Base-by-base conservation (phyloP, 2,797 vertebrate genomes). In the Gymnoscopelus microlampas region DNA sequence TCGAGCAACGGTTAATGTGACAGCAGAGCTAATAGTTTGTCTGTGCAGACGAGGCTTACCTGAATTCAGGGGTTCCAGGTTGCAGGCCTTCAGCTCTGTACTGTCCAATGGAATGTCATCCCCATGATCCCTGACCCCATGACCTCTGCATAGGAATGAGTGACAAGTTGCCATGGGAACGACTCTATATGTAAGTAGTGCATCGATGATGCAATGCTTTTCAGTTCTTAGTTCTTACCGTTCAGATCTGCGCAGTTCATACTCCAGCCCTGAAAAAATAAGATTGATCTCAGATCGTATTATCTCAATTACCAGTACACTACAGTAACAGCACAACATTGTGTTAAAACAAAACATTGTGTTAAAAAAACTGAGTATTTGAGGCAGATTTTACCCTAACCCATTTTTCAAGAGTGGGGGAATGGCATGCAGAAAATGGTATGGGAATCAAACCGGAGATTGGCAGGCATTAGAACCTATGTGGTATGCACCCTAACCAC, bases 41-140 rank as follows among this genome's bases (percentile, higher is more conserved):
- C 1, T 0, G 12, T 59, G 58, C 68, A 35, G 5, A 19, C 50
- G 14, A 48, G 0, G 60, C 82, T 61, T 91, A 98, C 97, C 96
- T 89, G 97, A 94, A 60, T 88, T 95, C 85, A 96, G 87, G 57
- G 95, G 90, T 68, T 96, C 95, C 10, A 91, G 94, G 92, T 81
- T 94, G 76, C 87, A 92, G 51, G 84, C 74, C 76, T 89, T 90
- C 85, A 95, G 82, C 75, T 97, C 96, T 59, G 94, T 93, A 0
- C 92, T 84, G 65, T 94, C 92, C 53, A 94, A 78, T 48, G 94
- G 83, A 24, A 95, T 87, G 68, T 97, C 95, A 4, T 86, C 88
- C 23, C 74, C 92, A 15, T 87, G 19, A 19, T 19, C 19, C 19
- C 19, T 74, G 2, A 89, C 91, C 74, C 91, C 67, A 1, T 88